Base-by-base conservation (phyloP, 2,888 invertebrate species). In the Perizoma flavofasciatum region DNA sequence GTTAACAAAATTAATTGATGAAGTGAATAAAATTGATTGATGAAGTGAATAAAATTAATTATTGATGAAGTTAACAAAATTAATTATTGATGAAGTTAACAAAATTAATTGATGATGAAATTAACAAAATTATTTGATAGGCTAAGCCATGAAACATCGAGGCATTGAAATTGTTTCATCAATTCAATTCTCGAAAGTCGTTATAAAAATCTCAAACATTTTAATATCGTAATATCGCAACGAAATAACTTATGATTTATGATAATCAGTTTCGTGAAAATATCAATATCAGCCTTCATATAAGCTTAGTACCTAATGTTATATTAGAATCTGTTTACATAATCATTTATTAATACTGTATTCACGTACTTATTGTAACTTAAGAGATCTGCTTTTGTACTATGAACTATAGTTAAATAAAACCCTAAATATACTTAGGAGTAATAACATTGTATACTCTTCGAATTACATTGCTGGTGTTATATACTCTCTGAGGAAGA, bases 161-260 rank as follows among this genome's bases (percentile, higher is more conserved):
- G 22, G 22, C 22, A 22, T 3, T 1, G 22, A 22, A 22, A 22
- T 22, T 22, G 22, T 22, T 22, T 22, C 22, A 22, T 22, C 1
- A 48, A 41, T 8, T 11, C 34, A 40, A 40, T 37, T 37, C 7
- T 7, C 7, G 37, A 7, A 49, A 22, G 22, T 22, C 22, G 3
- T n/a, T 40, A 10, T 32, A 46, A 9, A 33, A 8, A 55, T 47
- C 41, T n/a, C 6, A 35, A 41, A 35, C 5, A 33, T 52, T 33
- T 10, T 39, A 55, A 49, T 55, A 45, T 44, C 56, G 45, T 45
- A 49, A 49, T 32, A 46, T 57, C 33, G 56, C 61, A 61, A 56
- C 61, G 61, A 61, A 60, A 44, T 49, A 56, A 49, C 40, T 52
- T 52, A 52, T 55, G 32, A 46, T 35, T 51, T 11, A 41, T 10